Conservation (phyloP, 2,797 vertebrate species). For the Rhynchotus rufescens region DNA sequence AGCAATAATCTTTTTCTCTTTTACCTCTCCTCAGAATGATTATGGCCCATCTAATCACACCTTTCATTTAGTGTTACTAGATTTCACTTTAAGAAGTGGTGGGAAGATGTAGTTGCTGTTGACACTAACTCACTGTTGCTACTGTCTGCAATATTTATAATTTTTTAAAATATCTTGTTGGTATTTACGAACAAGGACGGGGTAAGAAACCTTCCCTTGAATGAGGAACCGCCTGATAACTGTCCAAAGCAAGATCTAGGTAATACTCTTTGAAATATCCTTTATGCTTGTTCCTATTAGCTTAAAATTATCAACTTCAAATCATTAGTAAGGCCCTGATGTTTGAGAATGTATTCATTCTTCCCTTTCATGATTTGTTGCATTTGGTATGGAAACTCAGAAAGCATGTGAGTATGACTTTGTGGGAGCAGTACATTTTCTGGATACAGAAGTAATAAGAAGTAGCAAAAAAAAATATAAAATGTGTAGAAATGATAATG, state of each 20-base stretch:
- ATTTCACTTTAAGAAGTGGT: not conserved
- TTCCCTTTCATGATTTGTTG: not conserved
- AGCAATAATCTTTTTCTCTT: not conserved
- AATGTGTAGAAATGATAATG: not conserved
- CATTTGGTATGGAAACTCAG: not conserved
- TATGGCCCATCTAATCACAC: not conserved
- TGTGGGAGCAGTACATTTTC: not conserved
- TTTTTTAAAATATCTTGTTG: not conserved
- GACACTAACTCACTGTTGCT: not conserved
- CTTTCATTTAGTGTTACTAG: not conserved
- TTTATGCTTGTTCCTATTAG: not conserved
- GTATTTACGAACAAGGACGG: not conserved
- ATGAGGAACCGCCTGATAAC: not conserved
- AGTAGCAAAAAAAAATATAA: fast-evolving
- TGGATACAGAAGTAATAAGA: not conserved
- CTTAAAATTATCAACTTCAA: not conserved
- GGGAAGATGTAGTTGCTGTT: not conserved
- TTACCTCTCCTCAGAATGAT: not conserved
- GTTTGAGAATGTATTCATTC: not conserved
- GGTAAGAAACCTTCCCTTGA: not conserved
- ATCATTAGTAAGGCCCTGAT: not conserved
- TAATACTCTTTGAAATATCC: not conserved
- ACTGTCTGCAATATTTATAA: not conserved
- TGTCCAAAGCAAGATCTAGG: not conserved
- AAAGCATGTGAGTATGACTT: not conserved